Evolutionary conservation across 1,140 invertebrate species (phyloP).

Genomic region (Drosophila bocki): DNA sequence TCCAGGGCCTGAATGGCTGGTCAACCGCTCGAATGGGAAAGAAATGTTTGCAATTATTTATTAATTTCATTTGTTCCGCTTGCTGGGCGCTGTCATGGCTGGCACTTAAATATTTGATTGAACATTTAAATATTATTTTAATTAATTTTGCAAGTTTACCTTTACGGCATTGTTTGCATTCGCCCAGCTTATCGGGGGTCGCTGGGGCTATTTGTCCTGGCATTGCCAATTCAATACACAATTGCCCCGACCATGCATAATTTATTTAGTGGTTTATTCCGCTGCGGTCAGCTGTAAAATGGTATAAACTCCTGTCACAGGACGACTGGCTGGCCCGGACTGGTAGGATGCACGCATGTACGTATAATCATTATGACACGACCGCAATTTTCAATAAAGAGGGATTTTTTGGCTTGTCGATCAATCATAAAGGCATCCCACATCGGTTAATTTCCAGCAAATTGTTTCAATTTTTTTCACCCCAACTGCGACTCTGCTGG

Average conservation of each 20-base stretch:
- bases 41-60: conserved; percentile 46
- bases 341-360: not conserved
- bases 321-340: conserved; percentile 7
- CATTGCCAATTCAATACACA: conserved; percentile 59
- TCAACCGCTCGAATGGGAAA: conserved; percentile 17
- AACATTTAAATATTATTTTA: conserved; percentile 69
- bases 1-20: conserved; percentile 7
- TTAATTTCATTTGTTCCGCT: conserved; percentile 52
- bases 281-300: conserved; percentile 55
- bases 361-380: conserved; percentile 66
- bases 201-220: conserved; percentile 14
- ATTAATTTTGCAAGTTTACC: conserved; percentile 73
- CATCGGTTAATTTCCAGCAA: conserved; percentile 40
- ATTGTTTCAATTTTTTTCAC: conserved; percentile 28
- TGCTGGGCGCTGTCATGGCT: conserved; percentile 6
- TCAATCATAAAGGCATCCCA: conserved; percentile 60
- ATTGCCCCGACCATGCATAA: conserved; percentile 61
- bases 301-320: conserved; percentile 34
- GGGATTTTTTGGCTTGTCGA: conserved; percentile 44
- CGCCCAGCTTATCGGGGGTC: conserved; percentile 20
- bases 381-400: conserved; percentile 65
- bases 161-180: conserved; percentile 53
- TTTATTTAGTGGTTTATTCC: conserved; percentile 79
- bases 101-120: conserved; percentile 68
- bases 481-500: conserved; percentile 15